Evolutionary conservation across 23 tunicate species (phyloP).

Genomic region (Pegea sp.): DNA sequence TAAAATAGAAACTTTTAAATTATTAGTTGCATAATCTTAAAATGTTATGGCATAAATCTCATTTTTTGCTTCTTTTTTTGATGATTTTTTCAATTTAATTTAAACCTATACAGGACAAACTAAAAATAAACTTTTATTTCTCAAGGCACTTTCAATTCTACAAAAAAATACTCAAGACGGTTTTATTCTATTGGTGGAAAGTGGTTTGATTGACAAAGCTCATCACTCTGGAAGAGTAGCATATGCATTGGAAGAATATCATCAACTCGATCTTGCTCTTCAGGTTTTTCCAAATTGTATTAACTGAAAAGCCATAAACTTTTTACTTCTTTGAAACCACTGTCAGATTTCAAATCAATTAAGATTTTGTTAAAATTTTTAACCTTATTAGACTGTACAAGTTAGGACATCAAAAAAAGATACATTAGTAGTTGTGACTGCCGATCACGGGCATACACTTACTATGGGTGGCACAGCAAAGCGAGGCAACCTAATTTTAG

Average conservation of each 20-base stretch:
- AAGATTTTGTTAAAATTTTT: too few relatives aligned
- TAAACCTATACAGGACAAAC: too few relatives aligned
- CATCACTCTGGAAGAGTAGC: slow-evolving; percentile 24
- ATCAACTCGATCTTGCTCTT: slow-evolving; percentile 30
- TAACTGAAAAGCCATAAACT: too few relatives aligned
- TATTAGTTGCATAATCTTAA: too few relatives aligned
- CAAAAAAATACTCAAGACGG: slow-evolving; percentile 32
- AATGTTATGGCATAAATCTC: too few relatives aligned
- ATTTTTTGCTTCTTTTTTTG: too few relatives aligned
- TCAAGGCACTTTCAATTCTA: slow-evolving; percentile 45
- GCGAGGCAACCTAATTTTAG: slow-evolving; percentile 29
- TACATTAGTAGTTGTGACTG: slow-evolving; percentile 32
- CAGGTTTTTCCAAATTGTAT: too few relatives aligned
- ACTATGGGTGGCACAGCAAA: slow-evolving; percentile 22
- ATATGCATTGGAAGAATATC: slow-evolving; percentile 35
- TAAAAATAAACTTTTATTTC: too few relatives aligned
- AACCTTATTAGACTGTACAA: slow-evolving; percentile 18
- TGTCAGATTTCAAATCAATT: too few relatives aligned
- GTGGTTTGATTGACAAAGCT: slow-evolving; percentile 40
- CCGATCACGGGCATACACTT: slow-evolving; percentile 64
- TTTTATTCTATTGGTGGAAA: slow-evolving; percentile 45
- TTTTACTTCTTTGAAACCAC: too few relatives aligned
- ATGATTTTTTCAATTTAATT: too few relatives aligned
- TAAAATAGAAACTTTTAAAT: too few relatives aligned
- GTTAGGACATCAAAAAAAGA: slow-evolving; percentile 19